Evolutionary conservation across 2,888 invertebrate genomes (phyloP), one percentile per base, ranked within the genome.

Genomic region (Ormia ochracea): DNA sequence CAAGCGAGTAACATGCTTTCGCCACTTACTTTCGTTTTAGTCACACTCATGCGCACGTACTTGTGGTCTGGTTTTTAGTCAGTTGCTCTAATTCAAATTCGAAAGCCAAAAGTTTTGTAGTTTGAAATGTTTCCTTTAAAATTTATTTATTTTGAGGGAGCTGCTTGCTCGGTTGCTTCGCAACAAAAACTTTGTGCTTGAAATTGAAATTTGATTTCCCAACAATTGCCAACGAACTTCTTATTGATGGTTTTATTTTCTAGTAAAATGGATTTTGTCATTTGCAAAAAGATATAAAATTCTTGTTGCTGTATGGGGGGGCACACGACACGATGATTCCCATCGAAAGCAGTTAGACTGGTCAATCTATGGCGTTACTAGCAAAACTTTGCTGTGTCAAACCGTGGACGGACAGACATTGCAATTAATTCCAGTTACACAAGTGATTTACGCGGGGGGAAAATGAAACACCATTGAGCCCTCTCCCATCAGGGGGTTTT

Each of bases 1-100:
- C 38, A 36, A 17, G 23, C 33, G 36, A 50, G 38, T 31, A 41
- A 48, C 43, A 72, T 43, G 54, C 36, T 73, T 65, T 65, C 36
- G 38, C 28, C 31, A n/a, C 31, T 50, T 4, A 50, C 58, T 66
- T 58, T 58, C 58, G 6, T 56, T 74, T 74, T 31, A 58, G 38
- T 48, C 12, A 41, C n/a, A 45, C n/a, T n/a, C n/a, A 6, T 5
- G 14, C n/a, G 26, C 12, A 23, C 0, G 1, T 1, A 26, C 17
- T 33, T 21, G 21, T 21, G 21, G 2, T 21, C 21, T 45, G 23
- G 9, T 17, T 41, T 43, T 43, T 43, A 33, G 19, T 19, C 1
- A 23, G 7, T 33, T 33, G 4, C 17, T 14, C 3, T 4, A 52
- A 68, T 56, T 68, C 14, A 66, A 66, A 52, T 41, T 66, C 19